Evolutionary conservation across 2,888 invertebrate genomes (phyloP).

Genomic region (Tethea ocularis): DNA sequence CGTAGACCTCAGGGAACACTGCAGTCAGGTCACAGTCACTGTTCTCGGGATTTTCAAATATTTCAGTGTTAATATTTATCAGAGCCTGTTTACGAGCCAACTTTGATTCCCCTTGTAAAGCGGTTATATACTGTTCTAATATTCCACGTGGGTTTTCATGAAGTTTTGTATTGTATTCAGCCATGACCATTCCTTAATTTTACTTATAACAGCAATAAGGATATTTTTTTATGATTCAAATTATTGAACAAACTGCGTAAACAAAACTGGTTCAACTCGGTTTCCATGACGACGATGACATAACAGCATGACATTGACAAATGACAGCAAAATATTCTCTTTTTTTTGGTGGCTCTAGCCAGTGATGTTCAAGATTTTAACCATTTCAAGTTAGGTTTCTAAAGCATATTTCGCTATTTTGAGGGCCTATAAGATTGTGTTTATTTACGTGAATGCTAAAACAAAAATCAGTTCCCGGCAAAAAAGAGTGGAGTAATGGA

Average conservation of each 20-base stretch:
- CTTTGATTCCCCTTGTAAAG: conserved; percentile 85
- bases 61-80: conserved; percentile 77
- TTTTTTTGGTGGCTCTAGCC: neutral
- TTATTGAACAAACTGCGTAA: neutral
- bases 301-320: neutral
- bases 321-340: neutral
- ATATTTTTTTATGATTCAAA: neutral
- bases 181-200: conserved; percentile 43
- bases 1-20: conserved; percentile 67
- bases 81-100: conserved; percentile 82
- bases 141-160: conserved; percentile 61
- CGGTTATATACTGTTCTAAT: conserved; percentile 62
- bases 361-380: no score
- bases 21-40: conserved; percentile 62
- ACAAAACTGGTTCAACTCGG: neutral
- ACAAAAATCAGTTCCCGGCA: no score
- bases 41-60: conserved; percentile 67
- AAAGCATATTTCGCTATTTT: no score
- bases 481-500: no score
- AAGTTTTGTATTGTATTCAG: conserved; percentile 48
- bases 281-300: neutral
- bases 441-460: no score
- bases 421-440: no score
- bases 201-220: neutral
- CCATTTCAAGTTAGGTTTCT: no score